phyloP scores from a whole-genome alignment of 2,113 vertebrate genomes.

The Misgurnus anguillicaudatus region DNA sequence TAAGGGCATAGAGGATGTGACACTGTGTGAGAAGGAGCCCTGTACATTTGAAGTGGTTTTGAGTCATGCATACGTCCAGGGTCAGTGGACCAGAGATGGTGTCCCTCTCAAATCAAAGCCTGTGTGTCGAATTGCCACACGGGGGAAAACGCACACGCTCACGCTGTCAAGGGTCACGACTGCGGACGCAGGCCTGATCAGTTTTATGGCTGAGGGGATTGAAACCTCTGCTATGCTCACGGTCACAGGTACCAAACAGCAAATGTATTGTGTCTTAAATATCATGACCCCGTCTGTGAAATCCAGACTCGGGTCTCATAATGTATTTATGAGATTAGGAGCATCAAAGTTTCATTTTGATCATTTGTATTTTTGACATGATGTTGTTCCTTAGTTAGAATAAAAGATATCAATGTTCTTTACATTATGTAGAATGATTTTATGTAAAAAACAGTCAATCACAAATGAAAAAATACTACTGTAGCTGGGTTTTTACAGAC shows the following conservation, averaged over 20 bases:
- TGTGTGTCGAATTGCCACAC: constrained; percentile 70
- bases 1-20: constrained; percentile 77
- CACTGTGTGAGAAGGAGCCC: constrained; percentile 79
- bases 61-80: constrained; percentile 83
- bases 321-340: no score
- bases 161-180: constrained; percentile 74
- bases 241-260: constrained; percentile 78
- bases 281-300: background rate
- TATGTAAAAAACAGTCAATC: no score
- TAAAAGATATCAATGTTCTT: no score
- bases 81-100: constrained; percentile 82
- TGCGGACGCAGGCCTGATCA: constrained; percentile 81
- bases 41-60: constrained; percentile 84
- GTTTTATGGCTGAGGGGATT: constrained; percentile 83
- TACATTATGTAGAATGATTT: no score
- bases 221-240: constrained; percentile 78
- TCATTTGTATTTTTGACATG: no score
- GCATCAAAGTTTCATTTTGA: no score
- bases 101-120: constrained; percentile 79
- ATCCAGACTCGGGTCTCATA: background rate
- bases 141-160: constrained; percentile 82
- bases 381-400: no score
- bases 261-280: background rate
- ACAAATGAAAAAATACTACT: no score
- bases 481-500: no score